A percentile compares a stretch with the other conserved stretches of the same genome.
Evolutionary conservation across 2,113 vertebrate species (phyloP).

Genomic region (Dryoscopus gambensis): DNA sequence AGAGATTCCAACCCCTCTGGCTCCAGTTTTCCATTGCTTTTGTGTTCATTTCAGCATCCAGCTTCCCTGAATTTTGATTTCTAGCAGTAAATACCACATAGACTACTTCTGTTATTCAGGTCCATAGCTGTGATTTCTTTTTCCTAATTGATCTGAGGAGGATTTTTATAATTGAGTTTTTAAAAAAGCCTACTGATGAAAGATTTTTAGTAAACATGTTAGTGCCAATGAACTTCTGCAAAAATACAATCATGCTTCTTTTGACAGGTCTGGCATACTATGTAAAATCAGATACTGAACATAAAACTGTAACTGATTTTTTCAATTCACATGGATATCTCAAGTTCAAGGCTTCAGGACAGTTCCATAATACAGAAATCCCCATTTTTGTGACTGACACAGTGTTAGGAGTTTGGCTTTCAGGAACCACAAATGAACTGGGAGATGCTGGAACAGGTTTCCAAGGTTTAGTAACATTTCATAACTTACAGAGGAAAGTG

Average conservation of each 20-base stretch:
- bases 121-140: neutral
- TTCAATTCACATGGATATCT: neutral
- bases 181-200: neutral
- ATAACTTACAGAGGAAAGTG: neutral
- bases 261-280: neutral
- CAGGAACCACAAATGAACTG: neutral
- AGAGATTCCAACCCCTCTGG: neutral
- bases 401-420: neutral
- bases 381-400: neutral
- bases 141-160: neutral
- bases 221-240: neutral
- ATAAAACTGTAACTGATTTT: neutral
- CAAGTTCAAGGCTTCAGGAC: neutral
- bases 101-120: neutral
- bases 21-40: neutral
- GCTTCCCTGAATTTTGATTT: neutral
- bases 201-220: neutral
- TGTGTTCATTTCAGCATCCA: neutral
- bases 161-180: neutral
- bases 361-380: neutral
- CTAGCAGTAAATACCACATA: neutral
- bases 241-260: neutral
- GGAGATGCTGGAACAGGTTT: neutral
- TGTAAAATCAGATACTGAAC: neutral
- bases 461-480: neutral